Evolutionary conservation across 2,888 invertebrate species (phyloP), one percentile per base, ranked within the genome.

Genomic region (Pseudoips prasinana): DNA sequence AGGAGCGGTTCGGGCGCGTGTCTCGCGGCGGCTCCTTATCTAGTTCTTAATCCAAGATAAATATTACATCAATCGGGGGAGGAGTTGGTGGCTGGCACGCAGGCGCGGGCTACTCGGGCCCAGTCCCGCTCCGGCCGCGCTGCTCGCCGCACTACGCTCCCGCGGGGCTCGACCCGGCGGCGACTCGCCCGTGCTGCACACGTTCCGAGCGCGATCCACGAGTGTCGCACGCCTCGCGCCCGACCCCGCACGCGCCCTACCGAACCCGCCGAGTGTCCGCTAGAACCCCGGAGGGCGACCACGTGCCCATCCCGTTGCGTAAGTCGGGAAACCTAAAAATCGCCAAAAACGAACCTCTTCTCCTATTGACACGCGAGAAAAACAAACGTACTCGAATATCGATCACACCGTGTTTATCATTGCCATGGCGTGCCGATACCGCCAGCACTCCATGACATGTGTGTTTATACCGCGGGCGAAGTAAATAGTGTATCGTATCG

Each of bases 21-120:
- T 64, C 65, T 64, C 64, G 61, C 65, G 47, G 35, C 61, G 58
- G 66, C 72, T 73, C 67, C 78, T 80, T 80, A 81, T 82, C 82
- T 77, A 79, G 78, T 78, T 80, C 75, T 81, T 87, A 86, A 85
- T 85, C 80, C 85, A 80, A 87, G 85, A 87, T 86, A 85, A 85
- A 86, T 87, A 87, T 87, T 85, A 84, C 82, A 86, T 87, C 85
- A 85, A 87, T 85, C 76, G 83, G 81, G 79, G 75, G 75, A 66
- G 77, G 73, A 60, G 71, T 50, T 39, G 62, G 58, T 51, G 56
- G 25, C 39, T 47, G 44, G 36, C 53, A 64, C 78, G 75, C 79
- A 70, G 60, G 76, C 73, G 74, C 68, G 65, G 65, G 52, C 34
- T 58, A 44, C 54, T 69, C 49, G 68, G 61, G 80, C 76, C 72